phyloP scores from a whole-genome alignment of 2,888 invertebrate genomes.

The Tenthredo notha region DNA sequence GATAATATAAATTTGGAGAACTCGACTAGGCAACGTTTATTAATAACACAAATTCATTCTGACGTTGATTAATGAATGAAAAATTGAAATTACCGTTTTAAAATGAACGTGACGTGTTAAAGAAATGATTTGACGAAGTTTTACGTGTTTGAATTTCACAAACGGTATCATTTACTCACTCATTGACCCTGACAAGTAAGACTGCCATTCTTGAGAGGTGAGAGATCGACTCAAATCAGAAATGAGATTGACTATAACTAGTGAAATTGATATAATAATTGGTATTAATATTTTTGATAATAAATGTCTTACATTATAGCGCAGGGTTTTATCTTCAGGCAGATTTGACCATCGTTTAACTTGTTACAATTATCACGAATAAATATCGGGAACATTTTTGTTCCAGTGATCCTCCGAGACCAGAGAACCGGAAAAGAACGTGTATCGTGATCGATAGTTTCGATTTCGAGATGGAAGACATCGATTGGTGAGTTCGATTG shows the following conservation, averaged over 20 bases:
- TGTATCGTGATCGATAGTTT: neutral
- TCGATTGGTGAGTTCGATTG: conserved; percentile 15
- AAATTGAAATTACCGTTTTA: neutral
- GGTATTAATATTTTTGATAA: neutral
- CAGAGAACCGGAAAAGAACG: conserved; percentile 42
- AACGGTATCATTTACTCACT: neutral
- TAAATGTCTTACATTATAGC: conserved; percentile 21
- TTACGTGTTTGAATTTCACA: neutral
- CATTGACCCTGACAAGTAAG: neutral
- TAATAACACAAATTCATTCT: neutral
- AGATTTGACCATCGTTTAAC: neutral
- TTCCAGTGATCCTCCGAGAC: neutral
- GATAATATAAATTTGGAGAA: neutral
- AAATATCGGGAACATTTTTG: conserved; percentile 15
- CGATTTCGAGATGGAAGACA: neutral
- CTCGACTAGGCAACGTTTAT: neutral
- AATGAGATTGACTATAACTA: conserved; percentile 1
- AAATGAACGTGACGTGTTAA: neutral
- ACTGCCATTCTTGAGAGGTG: neutral
- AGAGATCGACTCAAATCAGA: neutral
- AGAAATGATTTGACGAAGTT: neutral
- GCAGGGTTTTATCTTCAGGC: neutral
- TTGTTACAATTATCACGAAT: neutral
- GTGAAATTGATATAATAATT: neutral
- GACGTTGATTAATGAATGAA: neutral